Conservation (phyloP, 2,797 vertebrate species). For the Limosa lapponica region DNA sequence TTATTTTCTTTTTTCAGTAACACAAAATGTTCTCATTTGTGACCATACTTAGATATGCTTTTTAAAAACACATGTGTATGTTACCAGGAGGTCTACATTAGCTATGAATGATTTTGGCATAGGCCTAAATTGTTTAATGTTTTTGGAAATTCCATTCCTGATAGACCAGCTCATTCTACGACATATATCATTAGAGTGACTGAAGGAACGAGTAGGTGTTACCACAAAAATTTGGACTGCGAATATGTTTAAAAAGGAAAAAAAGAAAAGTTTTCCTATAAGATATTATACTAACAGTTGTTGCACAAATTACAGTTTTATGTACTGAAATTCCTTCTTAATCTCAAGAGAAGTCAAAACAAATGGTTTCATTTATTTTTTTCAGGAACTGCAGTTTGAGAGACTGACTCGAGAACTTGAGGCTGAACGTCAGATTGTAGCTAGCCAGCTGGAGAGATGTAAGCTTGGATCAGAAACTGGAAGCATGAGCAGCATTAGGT, state of each 20-base stretch:
- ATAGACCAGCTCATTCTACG: not conserved
- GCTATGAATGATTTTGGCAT: not conserved
- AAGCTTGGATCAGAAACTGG: conserved; percentile 96
- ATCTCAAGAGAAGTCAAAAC: not conserved
- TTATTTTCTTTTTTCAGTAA: not conserved
- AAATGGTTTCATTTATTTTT: conserved; percentile 34
- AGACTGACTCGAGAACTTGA: conserved; percentile 97
- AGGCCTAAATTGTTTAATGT: not conserved
- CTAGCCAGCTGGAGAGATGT: conserved; percentile 98
- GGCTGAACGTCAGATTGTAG: conserved; percentile 97
- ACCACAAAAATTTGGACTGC: not conserved
- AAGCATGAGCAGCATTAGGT: conserved; percentile 99
- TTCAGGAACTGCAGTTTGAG: conserved; percentile 98
- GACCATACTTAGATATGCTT: not conserved
- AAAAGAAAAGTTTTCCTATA: not conserved
- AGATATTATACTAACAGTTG: not conserved
- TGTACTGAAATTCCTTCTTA: not conserved
- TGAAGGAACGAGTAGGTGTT: not conserved
- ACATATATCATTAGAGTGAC: not conserved
- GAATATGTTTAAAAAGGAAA: not conserved
- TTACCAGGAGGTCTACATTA: not conserved
- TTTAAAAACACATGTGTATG: not conserved
- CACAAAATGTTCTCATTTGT: not conserved
- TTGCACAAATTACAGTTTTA: not conserved
- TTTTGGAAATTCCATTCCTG: not conserved